Evolutionary conservation across 2,888 invertebrate species (phyloP).

Genomic region (Phragmatobia fuliginosa): DNA sequence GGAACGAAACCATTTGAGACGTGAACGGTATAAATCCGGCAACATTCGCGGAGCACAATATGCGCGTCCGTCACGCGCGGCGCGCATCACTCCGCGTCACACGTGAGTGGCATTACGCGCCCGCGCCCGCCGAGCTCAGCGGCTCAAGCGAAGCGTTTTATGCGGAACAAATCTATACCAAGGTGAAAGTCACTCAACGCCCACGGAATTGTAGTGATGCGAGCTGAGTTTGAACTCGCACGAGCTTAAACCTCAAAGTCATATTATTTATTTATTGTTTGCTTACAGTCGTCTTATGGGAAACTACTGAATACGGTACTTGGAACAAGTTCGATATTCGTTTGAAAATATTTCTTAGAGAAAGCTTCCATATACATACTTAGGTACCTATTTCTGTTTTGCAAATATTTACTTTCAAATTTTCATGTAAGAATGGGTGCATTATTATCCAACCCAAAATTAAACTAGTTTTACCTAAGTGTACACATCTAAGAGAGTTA

Average conservation of each 20-base stretch:
- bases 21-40: slow-evolving; percentile 21
- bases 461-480: no score
- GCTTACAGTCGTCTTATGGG: not conserved
- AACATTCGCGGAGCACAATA: slow-evolving; percentile 18
- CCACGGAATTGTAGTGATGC: no score
- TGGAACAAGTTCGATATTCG: not conserved
- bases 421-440: no score
- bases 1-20: slow-evolving; percentile 12
- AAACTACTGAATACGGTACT: not conserved
- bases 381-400: not conserved
- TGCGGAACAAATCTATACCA: slow-evolving; percentile 1
- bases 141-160: slow-evolving; percentile 18
- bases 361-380: no score
- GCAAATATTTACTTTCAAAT: no score
- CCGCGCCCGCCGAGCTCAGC: slow-evolving; percentile 15
- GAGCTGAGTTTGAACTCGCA: not conserved
- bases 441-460: no score
- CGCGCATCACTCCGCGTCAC: slow-evolving; percentile 47
- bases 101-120: slow-evolving; percentile 43
- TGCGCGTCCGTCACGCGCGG: slow-evolving; percentile 31
- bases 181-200: not conserved
- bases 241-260: not conserved
- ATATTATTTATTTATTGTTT: no score
- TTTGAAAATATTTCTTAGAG: not conserved
- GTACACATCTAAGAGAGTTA: no score